A percentile compares a stretch with the other conserved stretches of the same genome.
Conservation (phyloP, 2,113 vertebrate species). For the Xiphorhynchus elegans region DNA sequence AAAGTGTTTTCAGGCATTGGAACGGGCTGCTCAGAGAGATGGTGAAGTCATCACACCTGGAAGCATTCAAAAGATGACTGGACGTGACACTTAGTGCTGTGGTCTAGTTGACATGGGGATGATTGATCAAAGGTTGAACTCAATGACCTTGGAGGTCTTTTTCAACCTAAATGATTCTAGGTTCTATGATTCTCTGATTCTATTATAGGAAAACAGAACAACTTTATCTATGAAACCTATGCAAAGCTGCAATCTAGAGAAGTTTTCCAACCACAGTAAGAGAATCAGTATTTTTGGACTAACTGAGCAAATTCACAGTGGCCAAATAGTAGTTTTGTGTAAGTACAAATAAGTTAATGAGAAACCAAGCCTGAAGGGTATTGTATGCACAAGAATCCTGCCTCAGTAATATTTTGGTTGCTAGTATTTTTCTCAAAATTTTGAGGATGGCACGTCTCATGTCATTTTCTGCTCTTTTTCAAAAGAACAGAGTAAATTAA, state of each 20-base stretch:
- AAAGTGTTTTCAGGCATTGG: not conserved
- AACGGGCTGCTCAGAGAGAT: not conserved
- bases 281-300: not conserved
- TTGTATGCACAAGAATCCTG: not conserved
- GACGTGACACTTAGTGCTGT: not conserved
- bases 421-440: not conserved
- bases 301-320: not conserved
- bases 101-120: not conserved
- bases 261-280: not conserved
- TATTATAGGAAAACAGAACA: not conserved
- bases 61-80: not conserved
- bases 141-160: not conserved
- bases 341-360: not conserved
- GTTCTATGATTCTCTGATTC: not conserved
- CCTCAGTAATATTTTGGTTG: not conserved
- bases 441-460: rapidly evolving
- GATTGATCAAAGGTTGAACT: not conserved
- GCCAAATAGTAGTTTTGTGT: not conserved
- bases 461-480: not conserved
- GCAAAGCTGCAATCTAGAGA: not conserved
- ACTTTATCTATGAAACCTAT: not conserved
- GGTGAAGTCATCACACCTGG: not conserved
- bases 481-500: not conserved
- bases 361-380: not conserved
- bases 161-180: not conserved